These are phyloP conservation scores for Acrobasis consociella DNA, from an alignment of 2,888 invertebrate genomes.

Conservation along the genomic window DNA sequence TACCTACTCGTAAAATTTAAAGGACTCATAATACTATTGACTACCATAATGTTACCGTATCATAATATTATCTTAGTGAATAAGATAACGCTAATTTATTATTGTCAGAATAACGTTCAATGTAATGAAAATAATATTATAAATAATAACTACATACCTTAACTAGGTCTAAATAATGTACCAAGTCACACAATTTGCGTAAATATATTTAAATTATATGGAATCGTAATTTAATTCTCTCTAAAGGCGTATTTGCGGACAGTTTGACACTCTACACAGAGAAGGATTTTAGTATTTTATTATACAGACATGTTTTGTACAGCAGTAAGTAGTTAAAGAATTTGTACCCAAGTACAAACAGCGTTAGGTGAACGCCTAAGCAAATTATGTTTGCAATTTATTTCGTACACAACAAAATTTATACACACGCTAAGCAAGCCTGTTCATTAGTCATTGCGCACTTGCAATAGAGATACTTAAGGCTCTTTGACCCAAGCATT, in stretches of 20 bases:
- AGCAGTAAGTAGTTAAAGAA: neutral
- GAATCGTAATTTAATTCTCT: neutral
- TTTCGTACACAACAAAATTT: conserved; percentile 21
- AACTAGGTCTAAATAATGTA: too few species aligned
- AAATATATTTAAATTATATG: neutral
- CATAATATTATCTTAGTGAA: too few species aligned
- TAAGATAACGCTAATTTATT: too few species aligned
- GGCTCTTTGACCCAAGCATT: too few species aligned
- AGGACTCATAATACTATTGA: too few species aligned
- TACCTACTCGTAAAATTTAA: too few species aligned
- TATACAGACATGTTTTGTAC: neutral
- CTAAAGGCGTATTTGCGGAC: neutral
- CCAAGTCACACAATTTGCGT: neutral
- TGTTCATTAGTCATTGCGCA: neutral
- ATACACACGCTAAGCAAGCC: conserved; percentile 1
- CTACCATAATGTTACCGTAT: too few species aligned
- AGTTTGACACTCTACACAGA: conserved; percentile 1
- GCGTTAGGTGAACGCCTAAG: conserved; percentile 8
- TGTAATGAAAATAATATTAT: too few species aligned
- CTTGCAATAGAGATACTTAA: neutral
- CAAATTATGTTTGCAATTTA: conserved; percentile 21
- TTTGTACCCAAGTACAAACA: neutral
- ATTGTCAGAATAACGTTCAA: too few species aligned
- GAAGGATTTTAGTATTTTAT: neutral
- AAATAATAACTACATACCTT: too few species aligned